Evolutionary conservation across 2,888 invertebrate genomes (phyloP), one percentile per base, ranked within the genome.

Genomic region (Pachydiplax longipennis): DNA sequence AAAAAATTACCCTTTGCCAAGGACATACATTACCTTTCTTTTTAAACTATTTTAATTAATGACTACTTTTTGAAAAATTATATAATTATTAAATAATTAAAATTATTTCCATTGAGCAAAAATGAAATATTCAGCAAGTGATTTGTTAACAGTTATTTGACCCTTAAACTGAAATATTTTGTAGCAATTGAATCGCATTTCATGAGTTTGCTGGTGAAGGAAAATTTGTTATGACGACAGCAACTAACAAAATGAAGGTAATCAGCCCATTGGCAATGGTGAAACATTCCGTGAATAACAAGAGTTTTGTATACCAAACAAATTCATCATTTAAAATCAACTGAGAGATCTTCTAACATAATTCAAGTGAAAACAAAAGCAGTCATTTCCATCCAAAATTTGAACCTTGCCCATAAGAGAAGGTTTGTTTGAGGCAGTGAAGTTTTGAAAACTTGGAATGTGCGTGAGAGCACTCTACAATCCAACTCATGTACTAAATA

Each of bases 361-460:
- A 87, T 61, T 37, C 87, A 87, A 87, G 61, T 87, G 58, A 87
- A 58, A 87, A 87, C 87, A 87, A 37, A 87, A 87, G 87, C 61
- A 61, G 87, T 87, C 87, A 87, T 61, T 87, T 87, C 61, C 61
- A 61, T 87, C 61, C 87, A 87, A 87, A 87, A 87, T 58, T 53
- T 87, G n/a, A 87, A 58, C 87, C 61, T 87, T 58, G 61, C 87
- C 87, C 58, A 40, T 87, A 65, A 37, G 37, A 61, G 87, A 61
- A 61, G 87, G 87, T 87, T 58, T 87, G 37, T 58, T 87, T 61
- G 87, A 87, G 87, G 87, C 87, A 87, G 87, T 87, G 87, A 87
- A 87, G 87, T 87, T 87, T 87, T 87, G 87, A 87, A 87, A 61
- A 87, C 61, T 87, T 87, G 87, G 58, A 87, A 87, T 87, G 87